phyloP scores from a whole-genome alignment of 2,888 invertebrate species.

The Dysmachus trigonus region DNA sequence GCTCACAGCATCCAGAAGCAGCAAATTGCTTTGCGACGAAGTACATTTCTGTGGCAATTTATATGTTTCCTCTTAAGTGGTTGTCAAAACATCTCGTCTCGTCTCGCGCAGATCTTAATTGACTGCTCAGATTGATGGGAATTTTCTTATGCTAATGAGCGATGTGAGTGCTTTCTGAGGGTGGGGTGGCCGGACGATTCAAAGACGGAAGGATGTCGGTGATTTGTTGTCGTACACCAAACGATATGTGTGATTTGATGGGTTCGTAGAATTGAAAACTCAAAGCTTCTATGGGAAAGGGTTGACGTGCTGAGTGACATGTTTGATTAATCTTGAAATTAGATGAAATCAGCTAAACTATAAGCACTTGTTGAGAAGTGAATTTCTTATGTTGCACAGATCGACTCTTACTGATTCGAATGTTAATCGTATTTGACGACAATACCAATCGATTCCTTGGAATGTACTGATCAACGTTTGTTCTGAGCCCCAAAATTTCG shows the following conservation, averaged over 20 bases:
- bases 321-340: neutral
- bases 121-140: slow-evolving; percentile 31
- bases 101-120: neutral
- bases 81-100: slow-evolving; percentile 11
- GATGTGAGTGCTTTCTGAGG: neutral
- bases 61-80: slow-evolving; percentile 25
- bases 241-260: neutral
- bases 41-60: slow-evolving; percentile 29
- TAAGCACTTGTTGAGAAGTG: neutral
- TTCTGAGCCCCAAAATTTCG: too few species aligned
- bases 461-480: too few species aligned
- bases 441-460: too few species aligned
- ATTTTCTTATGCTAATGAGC: slow-evolving; percentile 23
- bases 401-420: neutral
- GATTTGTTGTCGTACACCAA: neutral
- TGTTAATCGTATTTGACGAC: neutral
- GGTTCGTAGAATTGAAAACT: neutral
- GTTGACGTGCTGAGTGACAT: neutral
- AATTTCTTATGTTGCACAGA: neutral
- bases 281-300: neutral
- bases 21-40: slow-evolving; percentile 20
- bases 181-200: neutral
- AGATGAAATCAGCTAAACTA: neutral
- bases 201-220: neutral
- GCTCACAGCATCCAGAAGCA: neutral